Conservation (phyloP, 2,113 vertebrate species). For the Caranx melampygus region DNA sequence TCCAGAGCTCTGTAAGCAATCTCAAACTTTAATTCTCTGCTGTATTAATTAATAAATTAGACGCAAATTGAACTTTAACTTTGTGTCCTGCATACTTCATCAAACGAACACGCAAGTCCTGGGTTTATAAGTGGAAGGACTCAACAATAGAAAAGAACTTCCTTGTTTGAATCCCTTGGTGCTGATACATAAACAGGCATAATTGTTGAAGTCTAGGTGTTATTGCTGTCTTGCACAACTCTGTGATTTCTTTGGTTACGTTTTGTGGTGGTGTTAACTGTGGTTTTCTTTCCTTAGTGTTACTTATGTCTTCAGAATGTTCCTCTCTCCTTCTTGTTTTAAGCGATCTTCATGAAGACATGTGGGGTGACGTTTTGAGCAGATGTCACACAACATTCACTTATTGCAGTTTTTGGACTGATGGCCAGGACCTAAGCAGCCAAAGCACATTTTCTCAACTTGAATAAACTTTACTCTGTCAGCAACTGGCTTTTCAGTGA, state of each 20-base stretch:
- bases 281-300: constrained; percentile 22
- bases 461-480: constrained; percentile 36
- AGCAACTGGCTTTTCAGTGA: constrained; percentile 9
- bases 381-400: constrained; percentile 13
- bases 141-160: constrained; percentile 55
- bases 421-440: constrained; percentile 32
- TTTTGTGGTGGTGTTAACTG: constrained; percentile 24
- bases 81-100: too few species aligned
- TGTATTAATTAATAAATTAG: too few species aligned
- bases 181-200: constrained; percentile 44
- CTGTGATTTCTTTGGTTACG: constrained; percentile 19
- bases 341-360: constrained; percentile 37
- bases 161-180: constrained; percentile 15
- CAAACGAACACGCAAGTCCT: too few species aligned
- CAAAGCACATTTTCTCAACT: constrained; percentile 36
- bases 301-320: constrained; percentile 6
- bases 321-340: constrained; percentile 10
- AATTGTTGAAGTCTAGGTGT: constrained; percentile 37
- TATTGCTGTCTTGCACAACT: constrained; percentile 48
- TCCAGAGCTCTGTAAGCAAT: too few species aligned
- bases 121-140: too few species aligned
- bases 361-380: not conserved
- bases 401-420: constrained; percentile 40
- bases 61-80: too few species aligned
- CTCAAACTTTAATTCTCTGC: too few species aligned